Conservation (phyloP, 2,888 invertebrate genomes). For the Caenorhabditis virilis region DNA sequence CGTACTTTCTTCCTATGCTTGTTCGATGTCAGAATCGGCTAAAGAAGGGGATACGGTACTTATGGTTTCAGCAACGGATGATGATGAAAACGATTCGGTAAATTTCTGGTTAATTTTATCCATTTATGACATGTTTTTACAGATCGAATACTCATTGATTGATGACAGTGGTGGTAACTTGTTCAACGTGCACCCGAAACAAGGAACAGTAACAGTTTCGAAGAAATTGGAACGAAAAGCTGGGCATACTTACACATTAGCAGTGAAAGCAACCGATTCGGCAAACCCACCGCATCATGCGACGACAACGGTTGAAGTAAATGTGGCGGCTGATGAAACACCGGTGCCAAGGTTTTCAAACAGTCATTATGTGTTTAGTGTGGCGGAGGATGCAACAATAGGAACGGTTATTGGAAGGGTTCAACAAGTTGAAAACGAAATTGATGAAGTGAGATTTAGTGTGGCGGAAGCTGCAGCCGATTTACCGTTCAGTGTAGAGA, state of each 20-base stretch:
- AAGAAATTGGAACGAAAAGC: conserved; percentile 71
- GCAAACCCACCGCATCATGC: conserved; percentile 78
- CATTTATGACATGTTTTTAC: too few relatives aligned
- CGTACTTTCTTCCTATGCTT: conserved; percentile 52
- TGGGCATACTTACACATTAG: conserved; percentile 83
- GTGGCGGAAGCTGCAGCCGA: conserved; percentile 35
- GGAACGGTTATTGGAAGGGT: conserved; percentile 70
- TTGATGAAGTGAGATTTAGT: conserved; percentile 48
- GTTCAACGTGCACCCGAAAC: conserved; percentile 43
- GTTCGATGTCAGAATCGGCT: conserved; percentile 38
- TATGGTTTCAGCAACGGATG: conserved; percentile 49
- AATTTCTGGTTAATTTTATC: too few relatives aligned
- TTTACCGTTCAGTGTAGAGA: conserved; percentile 79
- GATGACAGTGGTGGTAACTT: conserved; percentile 18
- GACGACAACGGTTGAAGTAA: conserved; percentile 82
- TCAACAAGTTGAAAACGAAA: conserved; percentile 47
- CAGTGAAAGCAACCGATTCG: conserved; percentile 84
- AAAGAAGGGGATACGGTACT: conserved; percentile 53
- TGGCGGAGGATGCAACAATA: conserved; percentile 79
- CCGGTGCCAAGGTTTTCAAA: conserved; percentile 79
- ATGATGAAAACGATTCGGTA: conserved; percentile 35
- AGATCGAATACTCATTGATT: conserved; percentile 43
- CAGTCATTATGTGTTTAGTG: conserved; percentile 79
- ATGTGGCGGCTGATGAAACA: conserved; percentile 73
- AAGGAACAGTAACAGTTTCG: conserved; percentile 39